Evolutionary conservation across 2,888 invertebrate genomes (phyloP), one percentile per base, ranked within the genome.

Genomic region (Bhutanitis thaidina): DNA sequence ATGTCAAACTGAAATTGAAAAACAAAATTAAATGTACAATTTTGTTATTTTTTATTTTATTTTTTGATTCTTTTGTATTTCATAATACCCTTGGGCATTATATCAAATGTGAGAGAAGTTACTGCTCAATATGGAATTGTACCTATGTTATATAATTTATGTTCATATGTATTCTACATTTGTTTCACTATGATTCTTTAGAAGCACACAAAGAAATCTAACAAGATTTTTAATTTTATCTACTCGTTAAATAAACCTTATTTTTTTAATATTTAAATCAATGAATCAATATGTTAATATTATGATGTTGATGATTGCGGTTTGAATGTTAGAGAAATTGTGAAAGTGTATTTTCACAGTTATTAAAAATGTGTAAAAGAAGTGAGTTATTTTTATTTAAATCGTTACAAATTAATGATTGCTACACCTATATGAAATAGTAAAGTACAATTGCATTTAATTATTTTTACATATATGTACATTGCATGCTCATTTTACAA

Each of bases 301-400:
- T 20, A 27, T 64, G 56, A 56, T 47, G 67, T 67, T 77, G 69
- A 67, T 57, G 56, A 62, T 61, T 52, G 62, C 68, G 68, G 66
- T 70, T 69, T 67, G 67, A 66, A 73, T 75, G 71, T 74, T 76
- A 70, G 69, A 69, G 63, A 60, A 67, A 70, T 74, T 75, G 77
- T 80, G 80, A 57, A 74, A 73, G 65, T 72, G 64, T 61, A 65
- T 72, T 77, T 82, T 78, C 80, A 79, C 81, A 71, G 74, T 79
- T 70, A 83, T 78, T 80, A 84, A 85, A 83, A 78, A 77, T 77
- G 75, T 75, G 67, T 73, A 77, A 75, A 74, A 54, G 68, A 64
- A 54, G 58, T 20, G 16, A 37, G 43, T 57, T 57, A 74, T 75
- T 78, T 63, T 70, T 74, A 73, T 66, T 12, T 32, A 12, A 30